Evolutionary conservation across 2,113 vertebrate species (phyloP).

Genomic region (Cynoglossus semilaevis): DNA sequence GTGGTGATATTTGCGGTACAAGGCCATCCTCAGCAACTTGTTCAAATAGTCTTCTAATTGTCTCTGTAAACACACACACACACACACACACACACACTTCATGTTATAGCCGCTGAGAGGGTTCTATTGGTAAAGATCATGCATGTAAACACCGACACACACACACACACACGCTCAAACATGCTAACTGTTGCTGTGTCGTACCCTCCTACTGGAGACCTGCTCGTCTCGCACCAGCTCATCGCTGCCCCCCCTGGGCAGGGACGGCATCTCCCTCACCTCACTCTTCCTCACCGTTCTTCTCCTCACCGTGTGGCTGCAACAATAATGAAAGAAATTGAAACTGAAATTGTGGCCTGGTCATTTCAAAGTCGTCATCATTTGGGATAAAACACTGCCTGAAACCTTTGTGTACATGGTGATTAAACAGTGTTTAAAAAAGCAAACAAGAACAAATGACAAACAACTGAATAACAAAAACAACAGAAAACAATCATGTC

Average conservation of each 20-base stretch:
- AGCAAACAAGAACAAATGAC: too few relatives aligned
- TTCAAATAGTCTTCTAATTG: conserved; percentile 97
- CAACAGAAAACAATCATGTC: too few relatives aligned
- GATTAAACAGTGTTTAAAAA: too few relatives aligned
- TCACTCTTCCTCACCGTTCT: conserved; percentile 90
- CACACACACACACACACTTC: conserved; percentile 3
- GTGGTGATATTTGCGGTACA: conserved; percentile 94
- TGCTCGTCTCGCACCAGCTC: conserved; percentile 88
- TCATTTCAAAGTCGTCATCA: too few relatives aligned
- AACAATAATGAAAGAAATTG: neutral
- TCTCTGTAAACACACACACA: conserved; percentile 80
- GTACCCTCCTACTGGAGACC: conserved; percentile 88
- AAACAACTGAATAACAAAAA: too few relatives aligned
- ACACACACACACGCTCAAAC: conserved; percentile 15
- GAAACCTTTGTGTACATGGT: too few relatives aligned
- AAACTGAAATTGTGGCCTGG: neutral
- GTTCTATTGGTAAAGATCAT: conserved; percentile 19
- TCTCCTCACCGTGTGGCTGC: conserved; percentile 91
- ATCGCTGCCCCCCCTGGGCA: conserved; percentile 83
- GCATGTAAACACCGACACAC: conserved; percentile 15
- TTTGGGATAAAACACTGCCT: too few relatives aligned
- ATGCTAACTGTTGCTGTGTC: conserved; percentile 9
- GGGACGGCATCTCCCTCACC: conserved; percentile 86
- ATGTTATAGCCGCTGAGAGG: conserved; percentile 29
- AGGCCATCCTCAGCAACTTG: conserved; percentile 89